Evolutionary conservation across 2,113 vertebrate species (phyloP).

Genomic region (Megaleporinus macrocephalus): DNA sequence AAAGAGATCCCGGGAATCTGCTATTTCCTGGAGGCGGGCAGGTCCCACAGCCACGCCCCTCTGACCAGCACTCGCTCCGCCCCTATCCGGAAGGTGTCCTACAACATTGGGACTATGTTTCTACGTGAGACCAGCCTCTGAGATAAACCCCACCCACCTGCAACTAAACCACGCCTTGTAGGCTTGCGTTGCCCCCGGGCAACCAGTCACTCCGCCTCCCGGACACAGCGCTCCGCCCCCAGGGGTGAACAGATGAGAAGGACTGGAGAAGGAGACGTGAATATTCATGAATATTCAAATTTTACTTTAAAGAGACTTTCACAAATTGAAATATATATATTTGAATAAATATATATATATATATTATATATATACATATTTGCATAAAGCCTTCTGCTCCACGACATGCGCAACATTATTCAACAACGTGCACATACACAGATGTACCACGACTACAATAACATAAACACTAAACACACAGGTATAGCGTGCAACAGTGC

Average conservation of each 20-base stretch:
- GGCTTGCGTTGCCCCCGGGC: slow-evolving; percentile 51
- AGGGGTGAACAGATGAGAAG: background rate
- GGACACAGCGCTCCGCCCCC: slow-evolving; percentile 2
- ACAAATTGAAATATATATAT: slow-evolving; percentile 50
- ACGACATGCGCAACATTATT: background rate
- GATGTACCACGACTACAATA: background rate
- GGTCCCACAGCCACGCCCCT: slow-evolving; percentile 83
- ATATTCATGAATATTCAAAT: slow-evolving; percentile 44
- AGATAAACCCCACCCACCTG: slow-evolving; percentile 55
- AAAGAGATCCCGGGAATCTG: slow-evolving; percentile 97
- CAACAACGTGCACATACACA: slow-evolving; percentile 23
- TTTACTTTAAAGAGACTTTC: slow-evolving; percentile 25
- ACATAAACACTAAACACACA: background rate
- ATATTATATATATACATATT: slow-evolving; percentile 10
- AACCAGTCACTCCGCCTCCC: slow-evolving; percentile 30
- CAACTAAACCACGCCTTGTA: slow-evolving; percentile 28
- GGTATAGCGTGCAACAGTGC: too few relatives aligned
- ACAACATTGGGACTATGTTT: slow-evolving; percentile 99
- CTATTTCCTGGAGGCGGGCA: slow-evolving; percentile 96
- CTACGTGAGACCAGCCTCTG: slow-evolving; percentile 98
- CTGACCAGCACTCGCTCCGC: slow-evolving; percentile 82
- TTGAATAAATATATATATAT: slow-evolving; percentile 47
- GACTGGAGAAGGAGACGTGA: slow-evolving; percentile 28
- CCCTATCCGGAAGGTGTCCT: slow-evolving; percentile 93
- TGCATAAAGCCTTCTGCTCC: slow-evolving; percentile 53